A percentile compares a stretch with the other conserved stretches of the same genome.
phyloP scores from a whole-genome alignment of 2,888 invertebrate species.

The Tenthredo notha region DNA sequence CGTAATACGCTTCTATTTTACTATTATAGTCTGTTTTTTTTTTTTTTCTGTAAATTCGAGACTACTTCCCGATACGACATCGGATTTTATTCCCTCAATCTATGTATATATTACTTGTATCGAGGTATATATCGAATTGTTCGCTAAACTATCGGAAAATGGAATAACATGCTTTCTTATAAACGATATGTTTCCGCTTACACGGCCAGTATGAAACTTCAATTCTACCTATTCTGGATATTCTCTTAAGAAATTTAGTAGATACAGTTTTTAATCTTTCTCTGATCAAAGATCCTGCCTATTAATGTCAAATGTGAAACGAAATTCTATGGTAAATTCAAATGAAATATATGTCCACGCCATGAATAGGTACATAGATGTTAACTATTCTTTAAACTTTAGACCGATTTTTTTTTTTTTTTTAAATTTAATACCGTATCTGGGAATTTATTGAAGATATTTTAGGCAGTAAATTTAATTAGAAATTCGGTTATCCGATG shows the following conservation, averaged over 20 bases:
- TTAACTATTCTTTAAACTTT: no score
- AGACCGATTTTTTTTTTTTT: no score
- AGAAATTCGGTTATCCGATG: not conserved
- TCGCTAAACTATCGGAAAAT: not conserved
- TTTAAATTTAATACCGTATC: not conserved
- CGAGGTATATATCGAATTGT: not conserved
- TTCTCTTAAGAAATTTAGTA: no score
- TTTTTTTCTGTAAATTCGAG: not conserved
- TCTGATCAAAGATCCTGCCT: no score
- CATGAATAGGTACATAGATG: no score
- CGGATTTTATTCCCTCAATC: conserved; percentile 9
- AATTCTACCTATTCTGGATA: not conserved
- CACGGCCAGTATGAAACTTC: not conserved
- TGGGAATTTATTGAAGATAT: not conserved
- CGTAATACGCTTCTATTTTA: not conserved
- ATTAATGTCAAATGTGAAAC: no score
- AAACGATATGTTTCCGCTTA: not conserved
- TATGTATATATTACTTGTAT: not conserved
- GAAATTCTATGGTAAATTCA: no score
- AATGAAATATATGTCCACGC: no score
- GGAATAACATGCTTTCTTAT: not conserved
- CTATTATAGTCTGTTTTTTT: not conserved
- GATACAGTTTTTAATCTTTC: no score
- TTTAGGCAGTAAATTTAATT: not conserved
- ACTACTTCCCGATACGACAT: conserved; percentile 14